Base-by-base conservation (phyloP, 2,113 vertebrate species). In the Oplegnathus fasciatus region DNA sequence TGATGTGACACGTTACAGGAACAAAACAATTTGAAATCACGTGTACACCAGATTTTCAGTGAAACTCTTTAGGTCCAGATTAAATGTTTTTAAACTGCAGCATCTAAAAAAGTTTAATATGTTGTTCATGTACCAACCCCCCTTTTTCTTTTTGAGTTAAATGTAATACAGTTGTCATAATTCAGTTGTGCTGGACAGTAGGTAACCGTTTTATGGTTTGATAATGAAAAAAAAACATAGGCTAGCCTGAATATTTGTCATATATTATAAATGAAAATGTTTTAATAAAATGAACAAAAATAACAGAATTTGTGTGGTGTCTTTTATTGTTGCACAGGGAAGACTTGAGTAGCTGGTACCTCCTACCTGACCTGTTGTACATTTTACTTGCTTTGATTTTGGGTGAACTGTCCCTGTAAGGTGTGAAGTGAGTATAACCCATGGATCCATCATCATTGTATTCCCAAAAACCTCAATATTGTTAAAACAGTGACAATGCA, bases 221-320 rank as follows among this genome's bases (percentile, higher is more conserved):
- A 92, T 90, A 46, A 83, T 89, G 7, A 82, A 73, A 70, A 55
- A 75, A 30, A 74, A 84, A 82, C 28, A 74, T 91, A 93, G 89
- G 15, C 24, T 91, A 89, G 71, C 44, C 34, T 58, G 69, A 87
- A 80, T 85, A 85, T 91, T 91, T 95, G 89, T 96, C 86, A 90
- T 93, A 88, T 92, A 79, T 90, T 91, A 90, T 88, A 80, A 91
- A 91, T 93, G 79, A 83, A 94, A 89, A 85, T 40, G 89, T 95
- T 95, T 90, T 95, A 95, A 94, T 95, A 95, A 96, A 95, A 94
- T 68, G 7, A 86, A 67, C 9, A 78, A 68, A 89, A 83, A 40
- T n/a, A 65, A 32, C 5, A 18, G 0, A 18, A 4, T 58, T 30
- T 15, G 24, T 83, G 68, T 85, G 40, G 34, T 80, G 67, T 87